These are phyloP conservation scores for Campoplex nolae DNA, from an alignment of 2,888 invertebrate genomes.

Conservation along the genomic window DNA sequence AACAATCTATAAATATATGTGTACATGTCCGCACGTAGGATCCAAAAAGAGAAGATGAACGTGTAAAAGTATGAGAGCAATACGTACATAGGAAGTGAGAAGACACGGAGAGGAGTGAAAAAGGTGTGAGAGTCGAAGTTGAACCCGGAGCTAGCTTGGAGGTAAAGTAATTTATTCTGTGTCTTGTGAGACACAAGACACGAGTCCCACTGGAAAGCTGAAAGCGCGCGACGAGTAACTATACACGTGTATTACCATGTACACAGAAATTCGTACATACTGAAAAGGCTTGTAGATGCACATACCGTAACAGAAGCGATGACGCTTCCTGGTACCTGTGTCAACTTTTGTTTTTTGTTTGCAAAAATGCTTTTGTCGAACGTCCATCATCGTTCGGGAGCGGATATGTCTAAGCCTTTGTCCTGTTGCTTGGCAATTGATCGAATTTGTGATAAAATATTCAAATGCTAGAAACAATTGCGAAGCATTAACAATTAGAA, in stretches of 20 bases:
- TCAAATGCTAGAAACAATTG: too few species aligned
- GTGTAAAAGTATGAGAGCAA: slow-evolving; percentile 21
- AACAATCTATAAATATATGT: slow-evolving; percentile 8
- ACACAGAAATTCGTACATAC: background rate
- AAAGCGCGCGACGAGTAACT: slow-evolving; percentile 58
- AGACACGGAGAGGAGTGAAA: slow-evolving; percentile 46
- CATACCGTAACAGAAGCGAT: too few species aligned
- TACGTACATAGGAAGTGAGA: slow-evolving; percentile 37
- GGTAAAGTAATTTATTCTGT: slow-evolving; percentile 69
- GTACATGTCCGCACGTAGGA: slow-evolving; percentile 47
- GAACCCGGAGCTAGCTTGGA: slow-evolving; percentile 63
- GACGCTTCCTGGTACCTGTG: too few species aligned
- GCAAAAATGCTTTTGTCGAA: background rate
- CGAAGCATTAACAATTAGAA: too few species aligned
- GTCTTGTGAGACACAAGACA: slow-evolving; percentile 64
- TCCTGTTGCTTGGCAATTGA: too few species aligned
- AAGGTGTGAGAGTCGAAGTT: slow-evolving; percentile 45
- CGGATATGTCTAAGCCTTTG: background rate
- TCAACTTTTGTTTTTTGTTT: background rate
- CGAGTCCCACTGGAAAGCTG: slow-evolving; percentile 55
- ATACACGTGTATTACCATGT: slow-evolving; percentile 34
- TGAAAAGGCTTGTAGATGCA: background rate
- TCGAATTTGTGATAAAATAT: too few species aligned
- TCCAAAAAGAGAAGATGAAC: slow-evolving; percentile 56
- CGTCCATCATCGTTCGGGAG: background rate